Base-by-base conservation (phyloP, 2,888 invertebrate genomes). In the Chrysolina americana region DNA sequence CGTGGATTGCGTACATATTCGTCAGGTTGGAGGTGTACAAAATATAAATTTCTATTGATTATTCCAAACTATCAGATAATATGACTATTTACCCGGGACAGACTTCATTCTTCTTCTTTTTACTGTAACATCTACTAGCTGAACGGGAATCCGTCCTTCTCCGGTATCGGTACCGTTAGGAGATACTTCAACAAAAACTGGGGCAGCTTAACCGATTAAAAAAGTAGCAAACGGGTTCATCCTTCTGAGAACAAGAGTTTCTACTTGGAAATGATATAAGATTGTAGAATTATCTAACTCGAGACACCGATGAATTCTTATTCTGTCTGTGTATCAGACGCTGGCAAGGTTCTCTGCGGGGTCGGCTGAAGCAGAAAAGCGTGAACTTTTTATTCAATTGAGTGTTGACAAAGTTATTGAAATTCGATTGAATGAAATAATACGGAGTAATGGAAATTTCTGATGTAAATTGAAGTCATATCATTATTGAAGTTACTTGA, bases 261-360 rank as follows among this genome's bases (percentile, higher is more conserved):
- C 70, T 76, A 73, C 76, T 76, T 74, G 72, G 76, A 76, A 74
- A 74, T 41, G 63, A 36, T 71, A 73, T 65, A 68, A 68, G 70
- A 70, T 70, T 50, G 59, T 36, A 66, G 76, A 76, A 65, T 65
- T 47, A 63, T 68, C 73, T 70, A 72, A 76, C 70, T 47, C 47
- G 65, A 65, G 50, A 70, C 65, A 69, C 65, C 56, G 44, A n/a
- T 36, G 19, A 64, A 73, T 69, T 73, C 56, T 69, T 73, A 56
- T 73, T 65, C 65, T 59, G 70, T 62, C 62, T 65, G 73, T 65
- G 56, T 70, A 62, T 65, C 36, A 59, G 59, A 59, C 28, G 59
- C 19, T n/a, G n/a, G n/a, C 17, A 36, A 59, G 59, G 59, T 59
- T 59, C 23, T 28, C 36, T n/a, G 36, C 17, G 17, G 59, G 19